Percentiles rank a stretch among this genome's conserved stretches.
Evolutionary conservation across 2,888 invertebrate genomes (phyloP).

Genomic region (Timandra comae): DNA sequence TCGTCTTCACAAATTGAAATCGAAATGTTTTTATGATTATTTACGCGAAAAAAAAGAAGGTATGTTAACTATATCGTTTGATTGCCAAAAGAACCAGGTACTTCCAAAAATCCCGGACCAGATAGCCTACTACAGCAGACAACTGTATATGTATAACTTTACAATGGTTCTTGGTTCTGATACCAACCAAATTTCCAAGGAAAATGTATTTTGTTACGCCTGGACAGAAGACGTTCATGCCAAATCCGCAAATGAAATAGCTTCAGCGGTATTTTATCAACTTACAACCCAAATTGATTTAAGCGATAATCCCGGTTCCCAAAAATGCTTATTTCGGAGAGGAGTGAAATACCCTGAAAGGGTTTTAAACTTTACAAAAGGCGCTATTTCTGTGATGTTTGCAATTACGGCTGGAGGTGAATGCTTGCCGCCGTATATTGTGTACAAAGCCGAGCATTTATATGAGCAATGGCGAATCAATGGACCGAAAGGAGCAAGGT

Average conservation of each 20-base stretch:
- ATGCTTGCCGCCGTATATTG: too few species aligned
- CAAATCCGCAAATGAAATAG: slow-evolving; percentile 20
- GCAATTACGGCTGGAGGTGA: too few species aligned
- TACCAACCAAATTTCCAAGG: too few species aligned
- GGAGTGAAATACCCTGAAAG: too few species aligned
- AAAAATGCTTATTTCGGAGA: too few species aligned
- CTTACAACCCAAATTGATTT: too few species aligned
- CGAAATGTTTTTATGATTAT: slow-evolving; percentile 21
- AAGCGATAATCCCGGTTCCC: too few species aligned
- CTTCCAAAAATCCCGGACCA: slow-evolving; percentile 21
- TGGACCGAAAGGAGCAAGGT: slow-evolving; percentile 35
- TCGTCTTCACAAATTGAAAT: slow-evolving; percentile 19
- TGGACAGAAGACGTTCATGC: slow-evolving; percentile 22
- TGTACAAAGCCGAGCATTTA: too few species aligned
- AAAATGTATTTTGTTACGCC: slow-evolving; percentile 24
- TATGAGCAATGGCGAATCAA: too few species aligned
- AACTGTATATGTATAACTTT: slow-evolving; percentile 17
- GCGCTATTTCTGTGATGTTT: too few species aligned
- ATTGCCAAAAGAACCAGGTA: slow-evolving; percentile 19
- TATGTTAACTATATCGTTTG: slow-evolving; percentile 17
- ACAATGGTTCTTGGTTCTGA: slow-evolving; percentile 11
- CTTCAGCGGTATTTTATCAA: slow-evolving; percentile 7
- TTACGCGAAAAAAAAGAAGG: slow-evolving; percentile 15
- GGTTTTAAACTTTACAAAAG: too few species aligned
- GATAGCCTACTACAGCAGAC: slow-evolving; percentile 17